Conservation (phyloP, 1,140 invertebrate species). For the Drosophila sechellia region DNA sequence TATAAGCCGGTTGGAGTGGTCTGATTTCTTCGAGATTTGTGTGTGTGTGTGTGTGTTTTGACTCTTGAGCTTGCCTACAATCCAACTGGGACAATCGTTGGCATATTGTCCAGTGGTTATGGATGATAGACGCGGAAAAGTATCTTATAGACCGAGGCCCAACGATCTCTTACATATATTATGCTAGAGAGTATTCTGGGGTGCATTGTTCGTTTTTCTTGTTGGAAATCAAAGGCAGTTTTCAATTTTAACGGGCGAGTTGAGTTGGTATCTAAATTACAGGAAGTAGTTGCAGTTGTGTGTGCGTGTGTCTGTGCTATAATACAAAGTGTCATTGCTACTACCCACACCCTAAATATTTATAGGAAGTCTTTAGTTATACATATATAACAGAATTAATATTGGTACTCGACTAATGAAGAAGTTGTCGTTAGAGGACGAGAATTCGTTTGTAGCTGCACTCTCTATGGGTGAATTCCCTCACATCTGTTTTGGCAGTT, state of each 20-base stretch:
- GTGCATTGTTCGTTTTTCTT: conserved; percentile 71
- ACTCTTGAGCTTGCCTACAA: conserved; percentile 43
- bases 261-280: conserved; percentile 54
- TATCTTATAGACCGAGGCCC: background rate
- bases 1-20: conserved; percentile 2
- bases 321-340: conserved; percentile 76
- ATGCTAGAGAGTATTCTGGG: conserved; percentile 64
- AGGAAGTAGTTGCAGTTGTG: conserved; percentile 61
- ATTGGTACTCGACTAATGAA: conserved; percentile 84
- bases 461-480: conserved; percentile 8
- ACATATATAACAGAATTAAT: conserved; percentile 72
- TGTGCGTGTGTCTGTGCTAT: conserved; percentile 66
- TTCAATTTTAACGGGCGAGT: conserved; percentile 68
- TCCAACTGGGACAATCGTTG: conserved; percentile 63
- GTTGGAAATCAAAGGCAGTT: conserved; percentile 72
- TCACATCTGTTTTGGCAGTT: conserved; percentile 57
- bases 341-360: conserved; percentile 79
- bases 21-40: conserved; percentile 30
- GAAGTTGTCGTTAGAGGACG: conserved; percentile 84
- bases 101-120: conserved; percentile 67
- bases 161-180: conserved; percentile 26
- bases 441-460: conserved; percentile 80
- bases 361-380: conserved; percentile 78
- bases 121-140: conserved; percentile 3
- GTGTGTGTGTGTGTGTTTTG: conserved; percentile 60